Percentiles rank a stretch among this genome's conserved stretches.
Evolutionary conservation across 2,797 vertebrate genomes (phyloP).

Genomic region (Euphonia xanthogaster): DNA sequence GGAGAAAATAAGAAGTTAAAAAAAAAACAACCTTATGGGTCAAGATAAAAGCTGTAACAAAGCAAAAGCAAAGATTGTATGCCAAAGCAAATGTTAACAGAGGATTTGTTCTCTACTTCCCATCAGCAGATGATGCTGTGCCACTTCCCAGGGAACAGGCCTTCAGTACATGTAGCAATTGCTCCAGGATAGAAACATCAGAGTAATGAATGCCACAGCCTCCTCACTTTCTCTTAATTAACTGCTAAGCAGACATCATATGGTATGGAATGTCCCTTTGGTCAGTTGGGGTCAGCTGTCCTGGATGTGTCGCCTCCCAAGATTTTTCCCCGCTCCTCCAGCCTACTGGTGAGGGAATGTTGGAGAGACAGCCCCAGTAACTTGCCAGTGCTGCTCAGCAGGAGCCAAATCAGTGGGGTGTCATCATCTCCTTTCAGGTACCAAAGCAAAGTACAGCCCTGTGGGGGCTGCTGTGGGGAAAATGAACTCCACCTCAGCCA

Average conservation of each 20-base stretch:
- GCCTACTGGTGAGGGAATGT: background rate
- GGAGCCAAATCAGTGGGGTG: background rate
- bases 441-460: background rate
- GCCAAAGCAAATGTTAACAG: background rate
- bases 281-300: background rate
- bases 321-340: background rate
- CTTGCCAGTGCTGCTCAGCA: background rate
- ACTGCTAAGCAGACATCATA: background rate
- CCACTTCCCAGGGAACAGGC: background rate
- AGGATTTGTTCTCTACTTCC: background rate
- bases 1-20: background rate
- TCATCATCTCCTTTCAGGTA: background rate
- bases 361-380: background rate
- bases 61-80: background rate
- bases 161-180: rapidly evolving
- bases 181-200: background rate
- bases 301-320: background rate
- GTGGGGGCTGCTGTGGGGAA: background rate
- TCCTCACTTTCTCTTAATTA: background rate
- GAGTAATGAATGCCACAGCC: background rate
- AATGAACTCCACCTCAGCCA: background rate
- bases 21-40: background rate
- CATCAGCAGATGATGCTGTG: background rate
- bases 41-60: background rate
- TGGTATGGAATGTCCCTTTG: background rate